These are phyloP conservation scores for Nineta flava DNA, from an alignment of 2,888 invertebrate species.

Conservation along the genomic window DNA sequence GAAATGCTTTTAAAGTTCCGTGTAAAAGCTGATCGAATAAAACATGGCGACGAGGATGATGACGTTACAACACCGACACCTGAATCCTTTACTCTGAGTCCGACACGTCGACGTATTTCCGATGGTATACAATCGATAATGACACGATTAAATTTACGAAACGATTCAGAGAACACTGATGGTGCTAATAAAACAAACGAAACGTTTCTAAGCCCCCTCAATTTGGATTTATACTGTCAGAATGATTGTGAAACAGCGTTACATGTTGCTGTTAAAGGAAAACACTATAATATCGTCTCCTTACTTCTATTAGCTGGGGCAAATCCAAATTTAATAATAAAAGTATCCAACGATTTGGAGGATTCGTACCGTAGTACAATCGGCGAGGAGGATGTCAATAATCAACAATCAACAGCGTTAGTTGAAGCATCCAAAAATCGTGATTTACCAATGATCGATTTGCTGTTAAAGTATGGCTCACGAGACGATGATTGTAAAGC, in stretches of 20 bases:
- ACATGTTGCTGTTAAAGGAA: slow-evolving; percentile 62
- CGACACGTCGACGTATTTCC: slow-evolving; percentile 58
- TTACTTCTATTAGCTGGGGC: slow-evolving; percentile 63
- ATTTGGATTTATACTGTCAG: slow-evolving; percentile 57
- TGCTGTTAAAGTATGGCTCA: slow-evolving; percentile 66
- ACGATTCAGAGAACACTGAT: slow-evolving; percentile 22
- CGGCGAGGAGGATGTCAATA: slow-evolving; percentile 28
- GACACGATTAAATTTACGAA: slow-evolving; percentile 57
- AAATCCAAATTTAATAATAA: slow-evolving; percentile 58
- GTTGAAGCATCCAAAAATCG: slow-evolving; percentile 53
- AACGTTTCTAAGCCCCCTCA: slow-evolving; percentile 47
- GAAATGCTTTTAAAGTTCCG: slow-evolving; percentile 59
- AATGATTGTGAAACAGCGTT: slow-evolving; percentile 69
- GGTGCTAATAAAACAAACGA: slow-evolving; percentile 19
- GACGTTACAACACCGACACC: slow-evolving; percentile 4
- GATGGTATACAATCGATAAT: slow-evolving; percentile 80
- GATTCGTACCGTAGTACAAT: slow-evolving; percentile 25
- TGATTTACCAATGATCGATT: slow-evolving; percentile 55
- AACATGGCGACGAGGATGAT: slow-evolving; percentile 16
- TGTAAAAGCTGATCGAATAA: slow-evolving; percentile 36
- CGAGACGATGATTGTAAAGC: slow-evolving; percentile 77
- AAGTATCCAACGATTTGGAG: slow-evolving; percentile 29
- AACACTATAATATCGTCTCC: slow-evolving; percentile 53
- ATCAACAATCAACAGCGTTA: slow-evolving; percentile 37
- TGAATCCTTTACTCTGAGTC: slow-evolving; percentile 26